phyloP scores from a whole-genome alignment of 1,140 invertebrate species.

The Atopsyche davidsoni region DNA sequence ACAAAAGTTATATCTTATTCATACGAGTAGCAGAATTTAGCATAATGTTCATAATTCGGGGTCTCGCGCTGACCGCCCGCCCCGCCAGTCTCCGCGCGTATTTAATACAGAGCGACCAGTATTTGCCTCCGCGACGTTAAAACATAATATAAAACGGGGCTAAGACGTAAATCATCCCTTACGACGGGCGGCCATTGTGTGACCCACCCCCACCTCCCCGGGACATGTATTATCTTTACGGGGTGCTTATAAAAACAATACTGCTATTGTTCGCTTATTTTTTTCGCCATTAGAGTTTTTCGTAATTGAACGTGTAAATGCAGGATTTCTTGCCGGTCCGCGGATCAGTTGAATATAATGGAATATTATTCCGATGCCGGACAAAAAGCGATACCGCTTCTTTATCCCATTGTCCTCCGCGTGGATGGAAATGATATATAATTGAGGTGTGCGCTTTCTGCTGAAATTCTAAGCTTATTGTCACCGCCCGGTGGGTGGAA shows the following conservation, averaged over 20 bases:
- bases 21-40: neutral
- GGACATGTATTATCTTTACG: constrained; percentile 32
- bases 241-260: constrained; percentile 31
- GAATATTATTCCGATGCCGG: constrained; percentile 6
- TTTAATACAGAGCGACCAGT: constrained; percentile 28
- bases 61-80: constrained; percentile 1
- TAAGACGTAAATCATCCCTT: constrained; percentile 45
- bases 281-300: constrained; percentile 31
- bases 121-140: constrained; percentile 35
- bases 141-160: constrained; percentile 45
- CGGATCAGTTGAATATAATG: constrained; percentile 10
- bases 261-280: constrained; percentile 29
- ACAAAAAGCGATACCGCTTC: constrained; percentile 13
- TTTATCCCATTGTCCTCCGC: constrained; percentile 24
- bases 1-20: neutral
- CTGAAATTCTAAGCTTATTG: constrained; percentile 25
- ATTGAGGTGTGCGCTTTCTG: constrained; percentile 26
- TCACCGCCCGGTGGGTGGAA: constrained; percentile 20
- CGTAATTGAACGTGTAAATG: constrained; percentile 31
- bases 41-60: neutral
- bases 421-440: constrained; percentile 25
- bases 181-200: constrained; percentile 32
- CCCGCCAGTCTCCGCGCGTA: constrained; percentile 17
- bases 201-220: constrained; percentile 30
- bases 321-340: constrained; percentile 27